Percentiles rank a stretch among this genome's conserved stretches.
These are phyloP conservation scores for Electrona antarctica DNA, from an alignment of 2,113 vertebrate species.

Conservation along the genomic window DNA sequence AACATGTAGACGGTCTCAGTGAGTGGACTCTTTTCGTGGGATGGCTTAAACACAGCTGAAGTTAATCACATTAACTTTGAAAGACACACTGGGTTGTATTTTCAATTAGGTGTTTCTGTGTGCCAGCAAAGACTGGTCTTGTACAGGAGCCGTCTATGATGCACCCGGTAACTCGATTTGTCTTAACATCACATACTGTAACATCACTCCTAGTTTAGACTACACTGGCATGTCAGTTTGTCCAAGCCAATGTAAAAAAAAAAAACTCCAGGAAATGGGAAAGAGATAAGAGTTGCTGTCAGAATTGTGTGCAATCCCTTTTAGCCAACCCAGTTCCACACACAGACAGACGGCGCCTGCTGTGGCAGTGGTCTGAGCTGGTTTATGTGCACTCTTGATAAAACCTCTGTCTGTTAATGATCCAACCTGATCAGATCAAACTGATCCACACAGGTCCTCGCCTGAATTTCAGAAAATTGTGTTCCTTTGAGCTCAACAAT, in stretches of 20 bases:
- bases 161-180: no score
- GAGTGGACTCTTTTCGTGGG: slow-evolving; percentile 21
- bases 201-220: slow-evolving; percentile 4
- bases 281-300: background rate
- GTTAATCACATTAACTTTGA: slow-evolving; percentile 6
- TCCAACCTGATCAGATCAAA: no score
- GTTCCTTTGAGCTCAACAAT: no score
- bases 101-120: no score
- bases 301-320: slow-evolving; percentile 1
- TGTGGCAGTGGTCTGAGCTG: slow-evolving; percentile 3
- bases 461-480: no score
- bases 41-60: background rate
- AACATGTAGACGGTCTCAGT: no score
- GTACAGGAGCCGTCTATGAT: no score
- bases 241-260: slow-evolving; percentile 3
- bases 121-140: no score
- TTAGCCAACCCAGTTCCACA: slow-evolving; percentile 18
- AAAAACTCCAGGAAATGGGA: background rate
- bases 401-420: slow-evolving; percentile 3
- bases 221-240: background rate
- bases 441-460: no score
- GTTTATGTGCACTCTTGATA: slow-evolving; percentile 16
- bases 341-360: slow-evolving; percentile 4
- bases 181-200: background rate
- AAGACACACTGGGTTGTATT: no score